Evolutionary conservation across 2,888 invertebrate species (phyloP).

Genomic region (Lithosia quadra): DNA sequence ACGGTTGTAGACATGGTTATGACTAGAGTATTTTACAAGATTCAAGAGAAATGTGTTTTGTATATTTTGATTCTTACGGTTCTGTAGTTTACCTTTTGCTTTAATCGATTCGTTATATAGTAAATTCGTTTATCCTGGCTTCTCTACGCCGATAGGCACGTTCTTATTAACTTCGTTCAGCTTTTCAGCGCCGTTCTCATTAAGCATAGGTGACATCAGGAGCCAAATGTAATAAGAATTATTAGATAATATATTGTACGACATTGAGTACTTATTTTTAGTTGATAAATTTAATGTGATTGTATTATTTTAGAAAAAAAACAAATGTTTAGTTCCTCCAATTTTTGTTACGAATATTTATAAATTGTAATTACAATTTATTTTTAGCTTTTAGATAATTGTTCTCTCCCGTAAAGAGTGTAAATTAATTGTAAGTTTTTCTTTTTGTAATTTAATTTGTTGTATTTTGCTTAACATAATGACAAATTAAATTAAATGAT

Average conservation of each 20-base stretch:
- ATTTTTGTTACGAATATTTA: conserved; percentile 84
- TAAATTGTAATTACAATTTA: conserved; percentile 73
- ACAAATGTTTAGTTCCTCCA: conserved; percentile 85
- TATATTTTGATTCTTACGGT: conserved; percentile 51
- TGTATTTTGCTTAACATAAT: conserved; percentile 85
- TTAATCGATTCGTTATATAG: conserved; percentile 46
- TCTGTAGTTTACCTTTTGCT: conserved; percentile 51
- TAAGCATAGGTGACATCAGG: conserved; percentile 69
- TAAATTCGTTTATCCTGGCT: conserved; percentile 42
- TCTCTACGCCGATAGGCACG: conserved; percentile 36
- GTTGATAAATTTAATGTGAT: conserved; percentile 79
- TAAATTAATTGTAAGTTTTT: conserved; percentile 79
- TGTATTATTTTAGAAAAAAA: conserved; percentile 75
- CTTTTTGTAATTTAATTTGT: conserved; percentile 82
- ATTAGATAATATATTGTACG: conserved; percentile 76
- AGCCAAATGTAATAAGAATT: conserved; percentile 82
- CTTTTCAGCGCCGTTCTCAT: conserved; percentile 61
- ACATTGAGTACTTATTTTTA: conserved; percentile 76
- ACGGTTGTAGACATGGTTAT: conserved; percentile 64
- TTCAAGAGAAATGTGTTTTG: conserved; percentile 53
- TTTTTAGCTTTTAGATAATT: conserved; percentile 79
- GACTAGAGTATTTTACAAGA: conserved; percentile 52
- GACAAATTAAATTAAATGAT: conserved; percentile 86
- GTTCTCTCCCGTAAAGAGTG: conserved; percentile 82
- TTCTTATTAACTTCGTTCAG: conserved; percentile 49